Percentiles rank a stretch among this genome's conserved stretches.
Evolutionary conservation across 30 jellyfish, hydroid and myxozoan species (phyloP).

Genomic region (Aurelia coerulea): DNA sequence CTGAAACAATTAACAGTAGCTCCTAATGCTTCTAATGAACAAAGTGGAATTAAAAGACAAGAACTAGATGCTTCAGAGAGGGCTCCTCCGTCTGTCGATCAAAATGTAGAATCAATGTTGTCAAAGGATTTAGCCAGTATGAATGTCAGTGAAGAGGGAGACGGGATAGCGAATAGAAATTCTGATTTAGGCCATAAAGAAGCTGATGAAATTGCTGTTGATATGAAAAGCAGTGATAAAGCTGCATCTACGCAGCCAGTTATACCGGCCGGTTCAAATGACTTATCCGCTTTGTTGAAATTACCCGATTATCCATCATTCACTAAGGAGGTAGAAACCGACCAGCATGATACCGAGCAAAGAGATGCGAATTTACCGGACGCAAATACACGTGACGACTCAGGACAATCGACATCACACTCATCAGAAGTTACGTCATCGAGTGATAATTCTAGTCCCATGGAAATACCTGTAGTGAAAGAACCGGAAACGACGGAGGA

Average conservation of each 20-base stretch:
- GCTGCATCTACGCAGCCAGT: neutral
- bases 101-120: neutral
- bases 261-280: neutral
- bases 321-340: neutral
- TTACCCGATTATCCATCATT: slow-evolving; percentile 18
- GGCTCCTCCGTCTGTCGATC: neutral
- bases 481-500: slow-evolving; percentile 5
- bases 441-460: neutral
- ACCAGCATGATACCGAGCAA: neutral
- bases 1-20: slow-evolving; percentile 23
- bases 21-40: neutral
- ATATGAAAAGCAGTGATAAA: neutral
- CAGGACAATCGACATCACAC: neutral
- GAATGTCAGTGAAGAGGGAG: neutral
- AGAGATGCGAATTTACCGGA: neutral
- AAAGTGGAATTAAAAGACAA: neutral
- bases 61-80: slow-evolving; percentile 3
- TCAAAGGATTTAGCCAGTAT: neutral
- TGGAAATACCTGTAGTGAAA: slow-evolving; percentile 6
- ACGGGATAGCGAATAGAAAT: neutral
- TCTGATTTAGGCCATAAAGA: neutral
- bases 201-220: neutral
- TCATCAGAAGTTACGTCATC: neutral
- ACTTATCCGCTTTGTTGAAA: neutral
- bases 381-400: neutral